Percentiles rank a stretch among this genome's conserved stretches.
Evolutionary conservation across 1,140 invertebrate genomes (phyloP).

Genomic region (Papilio aristodemus): DNA sequence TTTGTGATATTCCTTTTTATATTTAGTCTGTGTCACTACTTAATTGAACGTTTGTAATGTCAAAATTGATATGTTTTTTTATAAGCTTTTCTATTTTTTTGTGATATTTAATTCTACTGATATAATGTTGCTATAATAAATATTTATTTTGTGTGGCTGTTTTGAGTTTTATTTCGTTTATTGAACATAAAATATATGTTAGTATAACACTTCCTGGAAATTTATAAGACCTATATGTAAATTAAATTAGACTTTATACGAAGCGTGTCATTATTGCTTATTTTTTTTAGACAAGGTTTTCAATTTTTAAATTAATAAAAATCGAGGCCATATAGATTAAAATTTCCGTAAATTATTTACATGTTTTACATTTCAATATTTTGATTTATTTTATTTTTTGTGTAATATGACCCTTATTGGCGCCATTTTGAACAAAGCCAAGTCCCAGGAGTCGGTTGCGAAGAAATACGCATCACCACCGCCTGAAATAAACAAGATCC

Average conservation of each 20-base stretch:
- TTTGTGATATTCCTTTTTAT: slow-evolving; percentile 25
- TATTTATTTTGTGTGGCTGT: background rate
- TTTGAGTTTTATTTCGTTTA: slow-evolving; percentile 26
- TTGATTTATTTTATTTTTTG: slow-evolving; percentile 29
- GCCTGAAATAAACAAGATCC: slow-evolving; percentile 42
- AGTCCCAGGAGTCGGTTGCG: slow-evolving; percentile 37
- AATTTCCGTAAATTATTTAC: background rate
- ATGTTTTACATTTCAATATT: slow-evolving; percentile 12
- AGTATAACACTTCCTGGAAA: too few relatives aligned
- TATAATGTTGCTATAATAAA: slow-evolving; percentile 32
- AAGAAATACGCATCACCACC: slow-evolving; percentile 52
- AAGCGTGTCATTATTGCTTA: background rate
- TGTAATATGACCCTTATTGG: slow-evolving; percentile 50
- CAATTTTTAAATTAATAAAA: background rate
- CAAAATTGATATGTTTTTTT: background rate
- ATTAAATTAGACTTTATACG: too few relatives aligned
- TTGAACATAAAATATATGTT: too few relatives aligned
- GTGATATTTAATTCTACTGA: slow-evolving; percentile 33
- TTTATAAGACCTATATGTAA: too few relatives aligned
- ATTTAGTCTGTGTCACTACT: background rate
- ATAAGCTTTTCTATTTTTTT: slow-evolving; percentile 27
- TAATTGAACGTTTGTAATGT: background rate
- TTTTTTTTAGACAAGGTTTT: background rate
- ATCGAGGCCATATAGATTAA: slow-evolving; percentile 31
- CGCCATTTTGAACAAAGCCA: slow-evolving; percentile 51